A percentile compares a stretch with the other conserved stretches of the same genome.
phyloP scores from a whole-genome alignment of 1,140 invertebrate species.

The Phenacoccus solenopsis region DNA sequence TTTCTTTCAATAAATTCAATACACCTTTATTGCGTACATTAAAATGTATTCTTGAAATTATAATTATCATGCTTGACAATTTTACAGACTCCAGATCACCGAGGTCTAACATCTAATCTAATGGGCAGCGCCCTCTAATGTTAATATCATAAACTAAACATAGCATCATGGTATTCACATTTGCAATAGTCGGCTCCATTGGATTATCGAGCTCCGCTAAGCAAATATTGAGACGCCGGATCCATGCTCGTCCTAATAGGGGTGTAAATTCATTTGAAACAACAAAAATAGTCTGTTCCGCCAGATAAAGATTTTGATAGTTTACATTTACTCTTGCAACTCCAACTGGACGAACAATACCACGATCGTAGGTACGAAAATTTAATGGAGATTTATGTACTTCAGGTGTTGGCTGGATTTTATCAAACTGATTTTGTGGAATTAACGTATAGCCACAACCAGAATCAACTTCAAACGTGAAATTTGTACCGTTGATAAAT shows the following conservation, averaged over 20 bases:
- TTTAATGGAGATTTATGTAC: constrained; percentile 15
- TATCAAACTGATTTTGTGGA: not conserved
- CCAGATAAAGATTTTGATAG: not conserved
- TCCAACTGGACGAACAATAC: not conserved
- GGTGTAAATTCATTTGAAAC: not conserved
- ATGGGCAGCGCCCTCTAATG: no score
- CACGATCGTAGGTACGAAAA: not conserved
- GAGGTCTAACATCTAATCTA: no score
- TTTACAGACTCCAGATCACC: no score
- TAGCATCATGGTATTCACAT: no score
- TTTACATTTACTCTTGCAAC: not conserved
- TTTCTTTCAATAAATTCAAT: no score
- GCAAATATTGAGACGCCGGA: not conserved
- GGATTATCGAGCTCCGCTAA: not conserved
- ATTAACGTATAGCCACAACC: not conserved
- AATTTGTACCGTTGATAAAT: not conserved
- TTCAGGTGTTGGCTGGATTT: not conserved
- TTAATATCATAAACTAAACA: no score
- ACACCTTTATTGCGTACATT: no score
- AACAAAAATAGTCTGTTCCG: not conserved
- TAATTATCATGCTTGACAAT: no score
- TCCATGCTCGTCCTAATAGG: not conserved
- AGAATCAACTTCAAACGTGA: not conserved
- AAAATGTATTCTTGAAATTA: no score
- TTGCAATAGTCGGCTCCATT: no score